These are phyloP conservation scores for Hybognathus amarus DNA, from an alignment of 2,797 vertebrate genomes.

Conservation along the genomic window DNA sequence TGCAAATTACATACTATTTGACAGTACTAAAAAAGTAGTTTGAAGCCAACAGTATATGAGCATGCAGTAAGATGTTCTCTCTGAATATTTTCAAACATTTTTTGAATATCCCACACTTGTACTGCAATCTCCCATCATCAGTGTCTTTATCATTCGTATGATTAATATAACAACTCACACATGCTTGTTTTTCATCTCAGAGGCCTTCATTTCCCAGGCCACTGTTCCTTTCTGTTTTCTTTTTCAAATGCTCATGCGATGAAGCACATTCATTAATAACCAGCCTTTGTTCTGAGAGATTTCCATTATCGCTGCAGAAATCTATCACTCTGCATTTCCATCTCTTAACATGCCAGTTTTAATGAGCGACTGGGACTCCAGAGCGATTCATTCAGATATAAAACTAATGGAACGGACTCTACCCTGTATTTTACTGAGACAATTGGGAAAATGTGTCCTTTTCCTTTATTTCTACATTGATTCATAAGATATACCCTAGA, in stretches of 20 bases:
- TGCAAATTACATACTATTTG: background rate
- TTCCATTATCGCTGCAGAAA: slow-evolving; percentile 53
- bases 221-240: slow-evolving; percentile 42
- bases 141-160: slow-evolving; percentile 9
- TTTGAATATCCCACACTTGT: slow-evolving; percentile 35
- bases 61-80: background rate
- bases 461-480: slow-evolving; percentile 38
- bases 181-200: slow-evolving; percentile 57
- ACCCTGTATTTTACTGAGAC: background rate
- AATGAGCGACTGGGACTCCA: slow-evolving; percentile 54
- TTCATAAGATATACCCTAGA: slow-evolving; percentile 41
- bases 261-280: slow-evolving; percentile 58
- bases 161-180: slow-evolving; percentile 52
- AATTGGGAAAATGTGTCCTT: slow-evolving; percentile 50
- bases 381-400: slow-evolving; percentile 13
- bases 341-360: slow-evolving; percentile 60
- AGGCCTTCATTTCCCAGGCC: slow-evolving; percentile 52
- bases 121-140: slow-evolving; percentile 46
- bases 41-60: background rate
- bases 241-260: slow-evolving; percentile 54
- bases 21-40: background rate
- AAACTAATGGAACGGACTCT: slow-evolving; percentile 18
- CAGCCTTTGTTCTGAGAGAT: slow-evolving; percentile 62
- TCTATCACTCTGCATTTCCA: slow-evolving; percentile 43
- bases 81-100: slow-evolving; percentile 19